A percentile compares a stretch with the other conserved stretches of the same genome.
These are phyloP conservation scores for Nephrotoma guestfalica DNA, from an alignment of 2,888 invertebrate genomes.

Conservation along the genomic window DNA sequence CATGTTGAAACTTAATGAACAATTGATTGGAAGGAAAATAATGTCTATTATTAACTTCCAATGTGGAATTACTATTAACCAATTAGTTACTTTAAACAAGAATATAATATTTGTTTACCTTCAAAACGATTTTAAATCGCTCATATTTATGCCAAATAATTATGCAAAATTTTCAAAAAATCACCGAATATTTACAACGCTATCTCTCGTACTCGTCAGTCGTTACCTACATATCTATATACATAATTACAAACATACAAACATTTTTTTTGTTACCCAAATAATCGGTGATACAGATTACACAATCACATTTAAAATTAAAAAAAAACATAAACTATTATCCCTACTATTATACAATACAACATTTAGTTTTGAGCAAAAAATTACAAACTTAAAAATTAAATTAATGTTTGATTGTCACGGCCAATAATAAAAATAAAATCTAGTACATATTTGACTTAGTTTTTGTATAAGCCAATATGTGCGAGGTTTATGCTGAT, in stretches of 20 bases:
- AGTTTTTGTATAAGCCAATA: too few species aligned
- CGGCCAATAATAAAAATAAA: background rate
- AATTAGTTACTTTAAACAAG: background rate
- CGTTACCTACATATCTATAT: background rate
- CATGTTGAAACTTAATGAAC: too few species aligned
- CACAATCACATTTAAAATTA: background rate
- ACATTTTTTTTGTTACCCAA: background rate
- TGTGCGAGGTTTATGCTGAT: too few species aligned
- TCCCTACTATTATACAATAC: background rate
- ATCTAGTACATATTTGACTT: background rate
- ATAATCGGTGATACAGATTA: too few species aligned
- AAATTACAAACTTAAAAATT: background rate
- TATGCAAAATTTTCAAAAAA: background rate
- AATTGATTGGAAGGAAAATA: background rate
- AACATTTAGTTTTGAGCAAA: background rate
- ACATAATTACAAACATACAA: background rate
- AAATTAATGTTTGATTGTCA: background rate
- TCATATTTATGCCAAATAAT: background rate
- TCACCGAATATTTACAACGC: background rate
- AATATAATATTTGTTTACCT: background rate
- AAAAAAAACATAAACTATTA: background rate
- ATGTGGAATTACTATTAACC: background rate
- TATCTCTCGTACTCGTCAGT: background rate
- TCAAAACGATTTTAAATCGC: background rate
- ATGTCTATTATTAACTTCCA: background rate